phyloP scores from a whole-genome alignment of 2,797 vertebrate genomes.

The Peromyscus aztecus region DNA sequence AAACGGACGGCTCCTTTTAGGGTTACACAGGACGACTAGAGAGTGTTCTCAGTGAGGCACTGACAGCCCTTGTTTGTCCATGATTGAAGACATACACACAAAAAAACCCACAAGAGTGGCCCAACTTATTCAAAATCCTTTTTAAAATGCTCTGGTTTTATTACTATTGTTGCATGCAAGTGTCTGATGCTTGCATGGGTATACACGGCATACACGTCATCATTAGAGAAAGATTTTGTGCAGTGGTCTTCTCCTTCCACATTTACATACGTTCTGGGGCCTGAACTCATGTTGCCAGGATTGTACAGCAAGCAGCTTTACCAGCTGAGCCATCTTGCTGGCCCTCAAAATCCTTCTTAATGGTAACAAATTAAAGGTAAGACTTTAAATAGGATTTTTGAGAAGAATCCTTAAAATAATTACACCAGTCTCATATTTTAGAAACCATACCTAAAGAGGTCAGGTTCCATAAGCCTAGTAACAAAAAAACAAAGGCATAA shows the following conservation, averaged over 20 bases:
- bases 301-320: not conserved
- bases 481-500: not conserved
- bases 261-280: not conserved
- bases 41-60: not conserved
- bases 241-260: not conserved
- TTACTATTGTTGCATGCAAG: too few species aligned
- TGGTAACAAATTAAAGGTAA: slow-evolving; percentile 41
- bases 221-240: not conserved
- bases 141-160: not conserved
- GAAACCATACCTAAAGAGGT: not conserved
- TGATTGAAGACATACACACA: slow-evolving; percentile 12
- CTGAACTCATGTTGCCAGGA: not conserved
- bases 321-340: not conserved
- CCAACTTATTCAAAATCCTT: slow-evolving; percentile 27
- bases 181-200: too few species aligned
- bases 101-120: not conserved
- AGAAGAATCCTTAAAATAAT: slow-evolving; percentile 49
- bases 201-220: not conserved
- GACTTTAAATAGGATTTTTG: not conserved
- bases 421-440: slow-evolving; percentile 29
- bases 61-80: not conserved
- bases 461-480: not conserved
- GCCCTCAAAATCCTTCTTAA: slow-evolving; percentile 11
- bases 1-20: not conserved
- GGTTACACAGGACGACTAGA: not conserved